A percentile compares a stretch with the other conserved stretches of the same genome.
Evolutionary conservation across 1,140 invertebrate genomes (phyloP).

Genomic region (Papilio polytes): DNA sequence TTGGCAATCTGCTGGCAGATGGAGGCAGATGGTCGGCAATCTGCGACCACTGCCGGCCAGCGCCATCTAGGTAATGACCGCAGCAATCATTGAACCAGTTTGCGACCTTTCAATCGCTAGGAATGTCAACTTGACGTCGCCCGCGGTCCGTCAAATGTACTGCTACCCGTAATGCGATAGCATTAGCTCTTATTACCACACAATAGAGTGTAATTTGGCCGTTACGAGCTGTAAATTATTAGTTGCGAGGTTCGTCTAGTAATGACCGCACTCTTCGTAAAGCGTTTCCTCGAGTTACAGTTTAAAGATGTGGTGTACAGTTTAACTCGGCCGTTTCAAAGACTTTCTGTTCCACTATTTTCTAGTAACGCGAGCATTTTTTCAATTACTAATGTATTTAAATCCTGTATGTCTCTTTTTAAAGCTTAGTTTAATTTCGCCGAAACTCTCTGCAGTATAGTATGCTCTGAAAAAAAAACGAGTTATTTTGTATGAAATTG

Average conservation of each 20-base stretch:
- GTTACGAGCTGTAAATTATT: conserved; percentile 33
- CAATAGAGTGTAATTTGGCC: conserved; percentile 51
- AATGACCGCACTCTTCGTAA: conserved; percentile 60
- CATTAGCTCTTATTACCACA: conserved; percentile 47
- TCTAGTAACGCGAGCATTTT: background rate
- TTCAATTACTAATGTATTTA: background rate
- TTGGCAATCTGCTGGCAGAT: conserved; percentile 62
- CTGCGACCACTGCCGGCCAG: conserved; percentile 59
- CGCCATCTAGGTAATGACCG: conserved; percentile 65
- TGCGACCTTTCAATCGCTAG: conserved; percentile 79
- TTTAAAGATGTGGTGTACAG: conserved; percentile 49
- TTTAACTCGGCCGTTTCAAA: conserved; percentile 43
- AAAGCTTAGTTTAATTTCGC: no score
- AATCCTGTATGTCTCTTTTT: no score
- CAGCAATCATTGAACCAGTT: conserved; percentile 69
- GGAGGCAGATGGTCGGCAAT: conserved; percentile 60
- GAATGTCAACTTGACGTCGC: conserved; percentile 74
- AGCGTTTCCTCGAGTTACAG: conserved; percentile 62
- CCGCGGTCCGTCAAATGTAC: conserved; percentile 58
- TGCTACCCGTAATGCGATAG: conserved; percentile 47
- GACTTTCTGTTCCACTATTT: conserved; percentile 32
- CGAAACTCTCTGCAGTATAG: no score
- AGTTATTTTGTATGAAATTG: no score
- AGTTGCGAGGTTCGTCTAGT: conserved; percentile 52
- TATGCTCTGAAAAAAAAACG: no score